Conservation (phyloP, 2,797 vertebrate species). For the Macroramphosus scolopax region DNA sequence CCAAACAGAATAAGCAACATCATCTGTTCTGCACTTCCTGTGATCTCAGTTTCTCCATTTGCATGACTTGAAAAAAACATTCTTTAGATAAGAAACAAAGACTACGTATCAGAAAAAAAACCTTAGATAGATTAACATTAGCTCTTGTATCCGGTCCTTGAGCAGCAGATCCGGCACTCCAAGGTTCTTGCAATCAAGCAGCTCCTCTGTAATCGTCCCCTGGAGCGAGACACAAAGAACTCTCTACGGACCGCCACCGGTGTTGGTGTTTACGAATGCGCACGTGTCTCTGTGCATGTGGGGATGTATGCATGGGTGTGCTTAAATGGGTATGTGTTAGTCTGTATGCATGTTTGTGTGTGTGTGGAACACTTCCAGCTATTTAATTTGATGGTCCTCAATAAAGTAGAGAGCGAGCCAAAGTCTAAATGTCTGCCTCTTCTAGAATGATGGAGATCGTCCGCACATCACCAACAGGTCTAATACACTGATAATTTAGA, state of each 20-base stretch:
- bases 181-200: slow-evolving; percentile 64
- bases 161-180: slow-evolving; percentile 42
- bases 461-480: background rate
- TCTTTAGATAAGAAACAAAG: slow-evolving; percentile 66
- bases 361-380: slow-evolving; percentile 35
- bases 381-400: slow-evolving; percentile 42
- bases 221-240: slow-evolving; percentile 30
- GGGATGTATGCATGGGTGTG: slow-evolving; percentile 1
- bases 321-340: background rate
- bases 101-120: slow-evolving; percentile 40
- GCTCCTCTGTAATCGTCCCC: slow-evolving; percentile 55
- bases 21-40: slow-evolving; percentile 59
- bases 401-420: too few species aligned
- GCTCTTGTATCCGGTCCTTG: slow-evolving; percentile 43
- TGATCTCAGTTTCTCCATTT: slow-evolving; percentile 63
- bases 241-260: slow-evolving; percentile 27
- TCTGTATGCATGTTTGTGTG: slow-evolving; percentile 9
- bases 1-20: slow-evolving; percentile 37
- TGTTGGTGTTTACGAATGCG: slow-evolving; percentile 25
- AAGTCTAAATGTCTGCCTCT: slow-evolving; percentile 18
- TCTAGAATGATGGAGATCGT: slow-evolving; percentile 4
- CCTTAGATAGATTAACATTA: slow-evolving; percentile 55
- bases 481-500: slow-evolving; percentile 23
- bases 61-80: slow-evolving; percentile 54
- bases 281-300: slow-evolving; percentile 9